Evolutionary conservation across 53 echinoderm and acorn worm genomes (phyloP), one percentile per base, ranked within the genome.

Genomic region (Crossaster papposus): DNA sequence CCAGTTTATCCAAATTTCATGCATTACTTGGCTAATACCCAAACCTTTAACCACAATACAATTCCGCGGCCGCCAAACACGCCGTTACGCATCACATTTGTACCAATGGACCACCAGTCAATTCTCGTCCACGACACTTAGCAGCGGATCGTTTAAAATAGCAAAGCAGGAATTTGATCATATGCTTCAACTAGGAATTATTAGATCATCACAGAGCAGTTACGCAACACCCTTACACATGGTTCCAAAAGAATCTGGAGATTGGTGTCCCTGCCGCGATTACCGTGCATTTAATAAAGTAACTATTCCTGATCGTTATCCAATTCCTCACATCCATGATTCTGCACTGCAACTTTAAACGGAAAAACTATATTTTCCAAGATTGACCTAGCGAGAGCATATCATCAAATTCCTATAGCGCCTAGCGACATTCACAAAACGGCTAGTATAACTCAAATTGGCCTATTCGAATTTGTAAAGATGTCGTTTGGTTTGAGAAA

Each of bases 401-500:
- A 93, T 44, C 93, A 93, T 63, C 93, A 93, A 75, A 93, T n/a
- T n/a, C n/a, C n/a, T 2, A 70, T 92, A 1, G 82, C 82, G 26
- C 92, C 92, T 28, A 68, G 83, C 1, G 83, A 92, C 33, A 77
- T 92, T 23, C 29, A 23, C 6, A 92, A 89, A 37, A 92, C 89
- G n/a, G 83, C 89, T 9, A 89, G 89, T 36, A 82, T 74, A 11
- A 89, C 89, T 10, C 92, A 89, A 29, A 89, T 91, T 50, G 86
- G 89, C 31, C 62, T 91, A 17, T 94, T 74, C 36, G 91, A 94
- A 64, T 94, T 91, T 83, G 36, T 74, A 3, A 79, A 86, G 7
- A 94, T 94, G 94, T 89, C 94, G 15, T 94, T 94, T 65, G 93
- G 90, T n/a, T 36, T 91, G 32, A 70, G 91, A 23, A 94, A 91